Conservation (phyloP, 2,113 vertebrate genomes). For the Solea senegalensis region DNA sequence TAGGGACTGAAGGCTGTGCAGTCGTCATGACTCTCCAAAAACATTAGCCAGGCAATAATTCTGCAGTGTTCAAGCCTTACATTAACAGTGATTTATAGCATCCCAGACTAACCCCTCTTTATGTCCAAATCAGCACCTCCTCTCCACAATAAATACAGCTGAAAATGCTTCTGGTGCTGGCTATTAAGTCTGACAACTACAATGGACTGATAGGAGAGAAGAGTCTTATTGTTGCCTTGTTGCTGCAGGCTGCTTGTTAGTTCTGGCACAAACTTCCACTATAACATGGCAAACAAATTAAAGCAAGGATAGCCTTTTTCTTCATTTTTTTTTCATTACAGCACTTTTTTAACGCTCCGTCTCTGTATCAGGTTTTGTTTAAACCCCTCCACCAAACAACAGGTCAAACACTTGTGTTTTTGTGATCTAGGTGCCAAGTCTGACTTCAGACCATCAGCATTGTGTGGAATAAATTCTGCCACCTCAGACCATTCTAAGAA, state of each 20-base stretch:
- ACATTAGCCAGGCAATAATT: conserved; percentile 16
- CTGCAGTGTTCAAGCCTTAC: conserved; percentile 6
- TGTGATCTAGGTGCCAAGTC: no score
- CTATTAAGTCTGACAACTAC: conserved; percentile 22
- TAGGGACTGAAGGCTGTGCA: background rate
- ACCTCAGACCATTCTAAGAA: background rate
- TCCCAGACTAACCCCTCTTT: background rate
- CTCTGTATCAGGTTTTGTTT: conserved; percentile 11
- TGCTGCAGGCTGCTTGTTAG: conserved; percentile 14
- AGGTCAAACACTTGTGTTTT: no score
- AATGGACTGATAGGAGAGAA: conserved; percentile 21
- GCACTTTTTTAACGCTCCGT: background rate
- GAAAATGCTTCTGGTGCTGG: conserved; percentile 23
- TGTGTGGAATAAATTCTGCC: background rate
- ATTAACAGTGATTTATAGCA: conserved; percentile 33
- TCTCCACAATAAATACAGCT: conserved; percentile 4
- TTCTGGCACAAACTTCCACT: conserved; percentile 4
- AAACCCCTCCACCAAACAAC: background rate
- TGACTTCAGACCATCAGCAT: background rate
- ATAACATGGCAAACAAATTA: conserved; percentile 2
- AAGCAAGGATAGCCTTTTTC: background rate
- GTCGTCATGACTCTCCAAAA: conserved; percentile 15
- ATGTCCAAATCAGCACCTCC: conserved; percentile 8
- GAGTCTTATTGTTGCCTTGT: conserved; percentile 18
- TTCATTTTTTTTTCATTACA: conserved; percentile 10